A percentile compares a stretch with the other conserved stretches of the same genome.
Conservation (phyloP, 2,113 vertebrate species). For the Oceanodroma tethys region DNA sequence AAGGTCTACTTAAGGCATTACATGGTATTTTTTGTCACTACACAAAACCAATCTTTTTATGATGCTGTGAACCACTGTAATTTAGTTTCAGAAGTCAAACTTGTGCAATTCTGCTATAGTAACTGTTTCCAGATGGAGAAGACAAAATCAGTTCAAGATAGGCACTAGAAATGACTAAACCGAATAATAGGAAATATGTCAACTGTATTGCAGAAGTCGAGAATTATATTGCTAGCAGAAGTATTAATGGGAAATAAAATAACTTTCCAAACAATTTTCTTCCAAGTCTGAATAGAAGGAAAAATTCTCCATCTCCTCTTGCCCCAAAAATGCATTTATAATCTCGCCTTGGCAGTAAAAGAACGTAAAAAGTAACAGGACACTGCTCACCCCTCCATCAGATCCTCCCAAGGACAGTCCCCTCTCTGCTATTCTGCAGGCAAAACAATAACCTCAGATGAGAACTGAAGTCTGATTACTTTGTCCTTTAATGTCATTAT, state of each 20-base stretch:
- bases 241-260: neutral
- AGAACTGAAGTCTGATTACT: neutral
- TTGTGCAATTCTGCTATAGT: neutral
- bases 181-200: neutral
- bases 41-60: neutral
- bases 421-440: conserved; percentile 87
- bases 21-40: neutral
- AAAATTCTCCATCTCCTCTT: neutral
- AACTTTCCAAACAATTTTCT: neutral
- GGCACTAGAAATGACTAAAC: neutral
- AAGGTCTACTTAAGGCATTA: neutral
- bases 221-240: neutral
- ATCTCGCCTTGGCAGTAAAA: conserved; percentile 7
- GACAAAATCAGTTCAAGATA: neutral
- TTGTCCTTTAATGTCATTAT: neutral
- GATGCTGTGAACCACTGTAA: neutral
- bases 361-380: conserved; percentile 20
- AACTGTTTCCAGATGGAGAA: neutral
- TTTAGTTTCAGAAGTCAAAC: neutral
- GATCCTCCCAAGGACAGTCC: conserved; percentile 91
- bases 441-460: conserved; percentile 52
- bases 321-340: neutral
- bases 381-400: conserved; percentile 91
- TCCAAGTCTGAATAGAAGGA: neutral
- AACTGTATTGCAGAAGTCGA: neutral